Evolutionary conservation across 2,888 invertebrate genomes (phyloP).

Genomic region (Polylopha cassiicola): DNA sequence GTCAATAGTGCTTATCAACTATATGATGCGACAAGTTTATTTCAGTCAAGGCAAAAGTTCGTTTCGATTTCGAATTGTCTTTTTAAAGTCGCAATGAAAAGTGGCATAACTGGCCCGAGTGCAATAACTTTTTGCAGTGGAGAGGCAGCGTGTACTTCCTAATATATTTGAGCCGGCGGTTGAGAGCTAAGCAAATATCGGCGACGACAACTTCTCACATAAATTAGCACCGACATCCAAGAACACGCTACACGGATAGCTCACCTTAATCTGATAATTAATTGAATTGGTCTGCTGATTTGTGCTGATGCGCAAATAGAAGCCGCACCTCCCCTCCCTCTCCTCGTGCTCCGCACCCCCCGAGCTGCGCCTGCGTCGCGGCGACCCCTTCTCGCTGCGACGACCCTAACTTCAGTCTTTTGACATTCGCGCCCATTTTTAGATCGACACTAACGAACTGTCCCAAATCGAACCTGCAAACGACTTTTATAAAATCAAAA

Average conservation of each 20-base stretch:
- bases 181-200: constrained; percentile 38
- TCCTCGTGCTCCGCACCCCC: constrained; percentile 33
- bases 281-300: constrained; percentile 75
- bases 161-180: constrained; percentile 9
- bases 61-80: constrained; percentile 10
- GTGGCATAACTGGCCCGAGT: constrained; percentile 18
- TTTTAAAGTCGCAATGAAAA: constrained; percentile 16
- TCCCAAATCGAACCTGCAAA: constrained; percentile 47
- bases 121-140: constrained; percentile 9
- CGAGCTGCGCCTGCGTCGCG: constrained; percentile 29
- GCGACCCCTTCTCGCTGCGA: constrained; percentile 22
- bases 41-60: constrained; percentile 30
- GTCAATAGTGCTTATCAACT: constrained; percentile 27
- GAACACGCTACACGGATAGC: constrained; percentile 60
- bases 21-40: constrained; percentile 22
- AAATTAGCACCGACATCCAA: constrained; percentile 52
- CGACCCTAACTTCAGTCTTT: constrained; percentile 72
- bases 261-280: constrained; percentile 78
- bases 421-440: constrained; percentile 75
- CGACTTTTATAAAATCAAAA: constrained; percentile 33
- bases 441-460: constrained; percentile 67
- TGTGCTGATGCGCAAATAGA: constrained; percentile 73
- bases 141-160: constrained; percentile 18
- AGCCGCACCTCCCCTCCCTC: constrained; percentile 44
- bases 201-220: constrained; percentile 44